Conservation (phyloP, 2,888 invertebrate species). For the Erebia epiphron region DNA sequence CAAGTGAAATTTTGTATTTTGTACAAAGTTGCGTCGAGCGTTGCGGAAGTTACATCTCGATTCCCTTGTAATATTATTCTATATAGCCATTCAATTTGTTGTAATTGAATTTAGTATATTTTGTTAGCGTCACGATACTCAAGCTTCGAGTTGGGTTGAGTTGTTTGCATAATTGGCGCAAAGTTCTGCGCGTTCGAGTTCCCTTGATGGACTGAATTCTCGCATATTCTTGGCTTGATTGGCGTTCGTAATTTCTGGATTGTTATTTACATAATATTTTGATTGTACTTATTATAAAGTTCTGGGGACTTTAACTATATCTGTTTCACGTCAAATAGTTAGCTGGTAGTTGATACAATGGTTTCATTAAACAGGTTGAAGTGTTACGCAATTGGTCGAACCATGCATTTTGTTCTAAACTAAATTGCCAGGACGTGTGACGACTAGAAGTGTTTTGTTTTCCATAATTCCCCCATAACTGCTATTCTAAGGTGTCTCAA, state of each 20-base stretch:
- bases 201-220: slow-evolving; percentile 28
- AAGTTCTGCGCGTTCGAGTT: slow-evolving; percentile 43
- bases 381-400: no score
- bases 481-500: no score
- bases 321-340: not conserved
- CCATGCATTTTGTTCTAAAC: no score
- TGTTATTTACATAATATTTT: slow-evolving; percentile 26
- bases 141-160: slow-evolving; percentile 60
- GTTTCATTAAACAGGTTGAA: not conserved
- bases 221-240: slow-evolving; percentile 32
- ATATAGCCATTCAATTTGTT: slow-evolving; percentile 53
- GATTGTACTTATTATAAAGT: slow-evolving; percentile 13
- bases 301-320: not conserved
- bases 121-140: slow-evolving; percentile 56
- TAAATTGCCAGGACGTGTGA: no score
- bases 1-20: slow-evolving; percentile 47
- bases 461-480: no score
- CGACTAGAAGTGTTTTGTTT: no score
- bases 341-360: not conserved
- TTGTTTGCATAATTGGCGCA: slow-evolving; percentile 68
- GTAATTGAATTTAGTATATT: slow-evolving; percentile 58
- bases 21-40: slow-evolving; percentile 37
- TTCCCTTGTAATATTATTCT: slow-evolving; percentile 46
- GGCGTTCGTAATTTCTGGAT: slow-evolving; percentile 25
- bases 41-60: slow-evolving; percentile 46